Percentiles rank a stretch among this genome's conserved stretches.
These are phyloP conservation scores for Mastomys natalensis DNA, from an alignment of 2,113 vertebrate species.

Conservation along the genomic window DNA sequence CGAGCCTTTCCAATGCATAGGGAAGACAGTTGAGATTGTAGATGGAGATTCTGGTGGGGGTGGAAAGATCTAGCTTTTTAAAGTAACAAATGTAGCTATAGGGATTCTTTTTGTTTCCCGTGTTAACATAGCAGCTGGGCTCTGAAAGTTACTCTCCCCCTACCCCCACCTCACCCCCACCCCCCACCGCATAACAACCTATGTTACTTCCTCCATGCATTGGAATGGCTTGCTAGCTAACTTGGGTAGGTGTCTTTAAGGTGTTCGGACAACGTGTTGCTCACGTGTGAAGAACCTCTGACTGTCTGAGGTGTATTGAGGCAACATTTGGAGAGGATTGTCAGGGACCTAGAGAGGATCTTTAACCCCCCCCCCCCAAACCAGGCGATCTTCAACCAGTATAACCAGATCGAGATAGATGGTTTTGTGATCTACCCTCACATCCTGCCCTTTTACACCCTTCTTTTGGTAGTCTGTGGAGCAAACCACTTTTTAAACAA, in stretches of 20 bases:
- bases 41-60: background rate
- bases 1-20: background rate
- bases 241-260: conserved; percentile 3
- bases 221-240: background rate
- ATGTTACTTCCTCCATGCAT: background rate
- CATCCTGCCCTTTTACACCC: background rate
- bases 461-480: conserved; percentile 1
- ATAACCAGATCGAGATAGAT: conserved; percentile 23
- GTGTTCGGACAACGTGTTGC: background rate
- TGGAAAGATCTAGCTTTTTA: conserved; percentile 34
- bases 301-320: background rate
- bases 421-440: background rate
- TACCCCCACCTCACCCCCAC: background rate
- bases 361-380: background rate
- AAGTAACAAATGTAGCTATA: conserved; percentile 33
- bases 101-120: background rate
- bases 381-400: background rate
- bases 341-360: background rate
- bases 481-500: background rate
- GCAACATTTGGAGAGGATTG: background rate
- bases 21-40: conserved; percentile 11
- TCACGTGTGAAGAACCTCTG: background rate
- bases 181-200: background rate
- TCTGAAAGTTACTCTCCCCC: background rate
- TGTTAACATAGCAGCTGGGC: background rate